phyloP scores from a whole-genome alignment of 2,113 vertebrate species.

The Coryphaenoides rupestris region DNA sequence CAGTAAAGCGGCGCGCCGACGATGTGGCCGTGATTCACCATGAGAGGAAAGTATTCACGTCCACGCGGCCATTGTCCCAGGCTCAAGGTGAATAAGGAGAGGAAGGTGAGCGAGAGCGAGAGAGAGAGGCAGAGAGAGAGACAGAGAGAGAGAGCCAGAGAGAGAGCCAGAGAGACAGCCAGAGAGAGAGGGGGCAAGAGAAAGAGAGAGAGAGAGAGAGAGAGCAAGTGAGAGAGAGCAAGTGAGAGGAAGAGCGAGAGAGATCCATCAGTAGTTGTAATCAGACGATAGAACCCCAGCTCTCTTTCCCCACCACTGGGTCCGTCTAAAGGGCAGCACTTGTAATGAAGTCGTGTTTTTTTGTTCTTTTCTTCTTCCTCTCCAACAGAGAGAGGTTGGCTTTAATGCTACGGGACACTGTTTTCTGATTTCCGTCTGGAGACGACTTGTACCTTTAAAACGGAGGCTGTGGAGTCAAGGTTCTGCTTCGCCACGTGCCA shows the following conservation, averaged over 20 bases:
- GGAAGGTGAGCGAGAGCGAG: slow-evolving; percentile 19
- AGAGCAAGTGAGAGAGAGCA: slow-evolving; percentile 17
- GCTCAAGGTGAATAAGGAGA: no score
- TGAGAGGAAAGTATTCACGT: no score
- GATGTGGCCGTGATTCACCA: no score
- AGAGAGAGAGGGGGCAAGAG: no score
- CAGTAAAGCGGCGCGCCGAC: no score
- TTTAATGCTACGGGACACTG: no score
- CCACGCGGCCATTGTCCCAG: no score
- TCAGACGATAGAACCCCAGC: slow-evolving; percentile 24
- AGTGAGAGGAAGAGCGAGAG: slow-evolving; percentile 6
- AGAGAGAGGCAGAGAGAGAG: slow-evolving; percentile 20
- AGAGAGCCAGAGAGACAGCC: no score
- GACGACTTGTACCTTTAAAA: slow-evolving; percentile 41
- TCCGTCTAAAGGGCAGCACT: slow-evolving; percentile 16
- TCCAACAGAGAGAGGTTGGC: slow-evolving; percentile 22
- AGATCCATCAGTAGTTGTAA: slow-evolving; percentile 40
- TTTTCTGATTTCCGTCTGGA: slow-evolving; percentile 61
- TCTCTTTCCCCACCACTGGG: slow-evolving; percentile 12
- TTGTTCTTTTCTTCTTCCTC: no score
- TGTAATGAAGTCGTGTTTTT: slow-evolving; percentile 39
- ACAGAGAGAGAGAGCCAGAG: no score
- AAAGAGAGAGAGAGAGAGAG: no score
- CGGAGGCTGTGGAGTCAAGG: slow-evolving; percentile 33
- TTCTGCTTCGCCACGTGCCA: no score